Percentiles rank a stretch among this genome's conserved stretches.
Evolutionary conservation across 1,140 invertebrate genomes (phyloP).

Genomic region (Monomorium pharaonis): DNA sequence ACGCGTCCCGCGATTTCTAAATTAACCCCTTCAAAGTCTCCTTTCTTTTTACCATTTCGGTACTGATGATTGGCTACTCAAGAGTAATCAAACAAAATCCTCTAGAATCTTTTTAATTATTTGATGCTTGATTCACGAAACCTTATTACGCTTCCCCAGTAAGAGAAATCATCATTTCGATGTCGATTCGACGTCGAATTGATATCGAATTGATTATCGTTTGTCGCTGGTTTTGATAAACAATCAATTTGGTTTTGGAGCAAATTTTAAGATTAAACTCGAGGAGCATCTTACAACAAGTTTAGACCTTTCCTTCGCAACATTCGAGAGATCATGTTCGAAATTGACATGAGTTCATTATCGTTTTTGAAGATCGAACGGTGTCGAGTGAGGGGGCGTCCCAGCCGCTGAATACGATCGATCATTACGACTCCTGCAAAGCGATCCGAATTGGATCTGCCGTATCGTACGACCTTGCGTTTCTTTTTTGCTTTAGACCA

Average conservation of each 20-base stretch:
- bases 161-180: no score
- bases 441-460: neutral
- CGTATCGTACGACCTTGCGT: neutral
- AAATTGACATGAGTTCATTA: neutral
- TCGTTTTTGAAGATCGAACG: neutral
- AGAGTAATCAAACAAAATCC: no score
- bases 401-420: constrained; percentile 43
- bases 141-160: neutral
- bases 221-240: no score
- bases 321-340: neutral
- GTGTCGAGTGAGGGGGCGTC: constrained; percentile 23
- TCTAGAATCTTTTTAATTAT: neutral
- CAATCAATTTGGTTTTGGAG: neutral
- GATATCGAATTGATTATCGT: no score
- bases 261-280: neutral
- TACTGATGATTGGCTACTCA: neutral
- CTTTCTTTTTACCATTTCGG: neutral
- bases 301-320: neutral
- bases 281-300: neutral
- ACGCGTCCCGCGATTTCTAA: neutral
- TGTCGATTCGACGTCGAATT: no score
- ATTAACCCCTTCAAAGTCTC: neutral
- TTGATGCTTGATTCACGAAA: neutral
- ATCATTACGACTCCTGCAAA: constrained; percentile 28
- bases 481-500: neutral